Evolutionary conservation across 2,888 invertebrate genomes (phyloP).

Genomic region (Apoda limacodes): DNA sequence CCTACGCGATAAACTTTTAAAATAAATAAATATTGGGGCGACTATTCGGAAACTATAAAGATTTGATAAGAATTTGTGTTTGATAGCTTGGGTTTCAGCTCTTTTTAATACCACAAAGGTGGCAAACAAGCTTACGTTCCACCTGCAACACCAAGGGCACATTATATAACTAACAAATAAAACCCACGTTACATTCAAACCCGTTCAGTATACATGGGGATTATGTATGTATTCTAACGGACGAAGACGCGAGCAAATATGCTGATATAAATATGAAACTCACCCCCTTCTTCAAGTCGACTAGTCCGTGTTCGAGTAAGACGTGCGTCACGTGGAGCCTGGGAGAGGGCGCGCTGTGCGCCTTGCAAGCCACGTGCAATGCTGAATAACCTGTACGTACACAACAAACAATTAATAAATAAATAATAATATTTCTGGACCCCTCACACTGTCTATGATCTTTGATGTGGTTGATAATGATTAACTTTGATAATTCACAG

Average conservation of each 20-base stretch:
- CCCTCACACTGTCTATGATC: too few species aligned
- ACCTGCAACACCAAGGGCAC: too few species aligned
- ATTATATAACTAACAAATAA: too few species aligned
- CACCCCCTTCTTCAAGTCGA: slow-evolving; percentile 50
- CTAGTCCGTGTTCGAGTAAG: slow-evolving; percentile 40
- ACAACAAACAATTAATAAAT: neutral
- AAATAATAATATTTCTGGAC: neutral
- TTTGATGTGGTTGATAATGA: too few species aligned
- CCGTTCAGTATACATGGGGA: neutral
- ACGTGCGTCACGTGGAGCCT: slow-evolving; percentile 39
- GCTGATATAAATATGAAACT: slow-evolving; percentile 17
- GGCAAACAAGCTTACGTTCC: too few species aligned
- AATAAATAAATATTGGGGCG: too few species aligned
- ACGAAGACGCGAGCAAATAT: neutral
- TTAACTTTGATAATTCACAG: too few species aligned
- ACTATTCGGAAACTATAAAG: too few species aligned
- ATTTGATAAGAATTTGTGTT: too few species aligned
- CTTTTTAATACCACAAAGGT: neutral
- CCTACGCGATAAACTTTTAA: too few species aligned
- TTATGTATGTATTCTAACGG: neutral
- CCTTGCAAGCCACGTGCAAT: slow-evolving; percentile 47
- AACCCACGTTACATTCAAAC: too few species aligned
- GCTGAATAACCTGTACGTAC: slow-evolving; percentile 45
- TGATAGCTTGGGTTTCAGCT: too few species aligned
- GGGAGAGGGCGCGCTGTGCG: slow-evolving; percentile 32